A percentile compares a stretch with the other conserved stretches of the same genome.
Evolutionary conservation across 2,113 vertebrate genomes (phyloP).

Genomic region (Salvelinus alpinus): DNA sequence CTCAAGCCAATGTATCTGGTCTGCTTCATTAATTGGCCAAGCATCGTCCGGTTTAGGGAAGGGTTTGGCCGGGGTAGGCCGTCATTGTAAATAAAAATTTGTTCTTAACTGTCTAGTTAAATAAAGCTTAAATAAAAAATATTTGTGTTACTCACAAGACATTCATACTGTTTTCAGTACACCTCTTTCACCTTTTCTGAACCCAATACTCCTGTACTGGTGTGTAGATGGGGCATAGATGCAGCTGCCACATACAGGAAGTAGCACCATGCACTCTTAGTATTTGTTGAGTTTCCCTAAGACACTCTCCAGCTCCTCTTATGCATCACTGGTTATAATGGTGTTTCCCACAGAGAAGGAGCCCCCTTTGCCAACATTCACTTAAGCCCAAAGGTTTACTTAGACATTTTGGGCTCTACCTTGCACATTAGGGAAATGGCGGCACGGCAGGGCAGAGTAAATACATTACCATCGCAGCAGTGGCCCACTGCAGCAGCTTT

Average conservation of each 20-base stretch:
- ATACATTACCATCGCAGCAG: slow-evolving; percentile 37
- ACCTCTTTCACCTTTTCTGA: too few relatives aligned
- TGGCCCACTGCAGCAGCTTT: neutral
- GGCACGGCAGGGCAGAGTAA: slow-evolving; percentile 32
- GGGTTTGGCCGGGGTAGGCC: too few relatives aligned
- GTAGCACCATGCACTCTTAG: neutral
- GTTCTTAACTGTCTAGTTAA: too few relatives aligned
- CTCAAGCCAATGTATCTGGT: too few relatives aligned
- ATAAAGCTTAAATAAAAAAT: too few relatives aligned
- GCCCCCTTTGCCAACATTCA: slow-evolving; percentile 2
- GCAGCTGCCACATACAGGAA: neutral
- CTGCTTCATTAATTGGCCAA: too few relatives aligned
- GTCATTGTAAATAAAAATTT: too few relatives aligned
- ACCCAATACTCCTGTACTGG: too few relatives aligned
- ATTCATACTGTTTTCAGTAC: too few relatives aligned
- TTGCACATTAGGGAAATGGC: slow-evolving; percentile 26
- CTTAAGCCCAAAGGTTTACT: slow-evolving; percentile 37
- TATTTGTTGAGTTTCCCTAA: neutral
- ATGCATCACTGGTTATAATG: slow-evolving; percentile 24
- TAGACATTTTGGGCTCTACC: slow-evolving; percentile 17
- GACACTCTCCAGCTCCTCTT: slow-evolving; percentile 1
- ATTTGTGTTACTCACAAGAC: too few relatives aligned
- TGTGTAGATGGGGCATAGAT: neutral
- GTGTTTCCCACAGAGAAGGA: slow-evolving; percentile 5
- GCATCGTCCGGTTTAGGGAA: too few relatives aligned